Base-by-base conservation (phyloP, 2,113 vertebrate genomes). In the Bettongia penicillata region DNA sequence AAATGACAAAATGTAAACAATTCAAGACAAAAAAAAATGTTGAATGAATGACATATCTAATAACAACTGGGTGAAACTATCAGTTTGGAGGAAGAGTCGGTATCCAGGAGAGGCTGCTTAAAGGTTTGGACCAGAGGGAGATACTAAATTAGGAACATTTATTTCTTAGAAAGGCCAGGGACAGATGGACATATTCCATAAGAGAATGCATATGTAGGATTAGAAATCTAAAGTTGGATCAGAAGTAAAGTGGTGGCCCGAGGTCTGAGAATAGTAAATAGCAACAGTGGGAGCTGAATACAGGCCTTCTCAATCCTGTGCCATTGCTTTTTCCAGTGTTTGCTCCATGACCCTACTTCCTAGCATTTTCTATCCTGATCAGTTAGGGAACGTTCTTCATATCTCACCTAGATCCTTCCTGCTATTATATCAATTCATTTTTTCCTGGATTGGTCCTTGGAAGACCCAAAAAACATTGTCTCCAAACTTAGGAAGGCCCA, bases 371-470 rank as follows among this genome's bases (percentile, higher is more conserved):
- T 68, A 37, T 94, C 93, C 84, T 97, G 8, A 91, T 52, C 68
- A 28, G n/a, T 92, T 91, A 92, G 92, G 93, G 61, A 68, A 96
- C 93, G 53, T 93, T 89, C 90, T 47, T 77, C 12, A 37, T 96
- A 14, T 89, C 92, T 95, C 68, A 92, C 89, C 68, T 95, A 1
- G 0, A 1, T 93, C 53, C 61, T 49, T 91, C 89, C 11, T 14
- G 49, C 50, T 95, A 22, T 93, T 84, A 95, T 57, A 57, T 10
- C 8, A 57, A 8, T 31, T 37, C 28, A 12, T 68, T 95, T 96
- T 51, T 94, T 94, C 92, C 92, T 92, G 96, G 95, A 93, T 92
- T 96, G 51, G 49, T 90, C 57, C 47, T 95, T 95, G 92, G 95
- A 92, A 92, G 94, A 68, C 57, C 57, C 24, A 12, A 55, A 95